Conservation (phyloP, 2,113 vertebrate species). For the Stigmatopora nigra region DNA sequence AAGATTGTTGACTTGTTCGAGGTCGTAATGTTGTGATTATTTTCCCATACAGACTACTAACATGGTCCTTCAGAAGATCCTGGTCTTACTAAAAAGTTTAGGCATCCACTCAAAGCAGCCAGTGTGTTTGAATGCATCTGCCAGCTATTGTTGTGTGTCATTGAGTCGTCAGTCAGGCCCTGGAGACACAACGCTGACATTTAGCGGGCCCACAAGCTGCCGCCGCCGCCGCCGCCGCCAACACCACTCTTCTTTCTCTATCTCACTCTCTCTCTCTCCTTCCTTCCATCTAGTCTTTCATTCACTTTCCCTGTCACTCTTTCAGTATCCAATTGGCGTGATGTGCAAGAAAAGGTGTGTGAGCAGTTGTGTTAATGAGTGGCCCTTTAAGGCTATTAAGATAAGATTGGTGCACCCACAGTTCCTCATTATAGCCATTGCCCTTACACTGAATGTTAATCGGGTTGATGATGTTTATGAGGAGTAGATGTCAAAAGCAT, state of each 20-base stretch:
- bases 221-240: constrained; percentile 24
- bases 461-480: constrained; percentile 48
- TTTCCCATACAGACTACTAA: not conserved
- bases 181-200: constrained; percentile 69
- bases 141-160: constrained; percentile 67
- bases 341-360: constrained; percentile 36
- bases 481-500: constrained; percentile 22
- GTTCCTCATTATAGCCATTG: constrained; percentile 77
- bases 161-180: constrained; percentile 60
- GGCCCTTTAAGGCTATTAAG: constrained; percentile 79
- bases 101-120: constrained; percentile 46
- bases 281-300: constrained; percentile 21
- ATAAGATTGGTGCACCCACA: constrained; percentile 79
- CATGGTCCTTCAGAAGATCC: not conserved
- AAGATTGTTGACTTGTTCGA: not conserved
- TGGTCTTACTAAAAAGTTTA: constrained; percentile 20
- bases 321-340: constrained; percentile 32
- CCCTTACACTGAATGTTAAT: constrained; percentile 78
- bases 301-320: constrained; percentile 38
- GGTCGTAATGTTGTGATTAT: not conserved
- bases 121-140: constrained; percentile 60
- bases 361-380: constrained; percentile 66
- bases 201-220: constrained; percentile 40
- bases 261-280: constrained; percentile 32
- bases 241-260: constrained; percentile 28